Evolutionary conservation across 1,140 invertebrate species (phyloP), one percentile per base, ranked within the genome.

Genomic region (Pogonomyrmex barbatus): DNA sequence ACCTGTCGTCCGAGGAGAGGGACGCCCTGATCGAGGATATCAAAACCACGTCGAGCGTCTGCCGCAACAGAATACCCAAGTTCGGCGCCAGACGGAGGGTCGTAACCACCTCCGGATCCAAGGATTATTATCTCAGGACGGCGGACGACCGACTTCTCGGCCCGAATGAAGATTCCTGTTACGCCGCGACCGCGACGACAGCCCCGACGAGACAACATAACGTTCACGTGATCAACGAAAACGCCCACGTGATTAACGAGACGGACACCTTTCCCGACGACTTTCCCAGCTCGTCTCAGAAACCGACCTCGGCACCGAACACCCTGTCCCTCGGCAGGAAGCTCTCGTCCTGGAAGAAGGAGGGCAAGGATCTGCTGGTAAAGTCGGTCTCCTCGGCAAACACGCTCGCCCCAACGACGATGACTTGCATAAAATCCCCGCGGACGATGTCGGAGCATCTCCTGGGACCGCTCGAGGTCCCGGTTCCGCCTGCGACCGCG

Each of bases 401-500:
- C 91, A 93, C 94, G 89, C 92, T 94, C 84, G 92, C 92, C 10
- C 92, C 93, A 5, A 91, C 90, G n/a, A 93, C 94, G 30, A 95
- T 95, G 94, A 94, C 94, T 8, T 94, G 93, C 87, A 94, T 95
- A 70, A 95, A 95, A 88, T 95, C 94, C 82, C 93, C 95, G 84
- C 88, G 93, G 91, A 91, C 93, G 68, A 94, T 95, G 94, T 95
- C 95, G 87, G 94, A 94, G 91, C 94, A 95, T 92, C 93, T 95
- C 81, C 84, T 95, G 89, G 94, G 92, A 78, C 94, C 94, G 79
- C 77, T 93, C 17, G 94, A 94, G 30, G 78, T 89, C 2, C 93
- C 92, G 14, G 88, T 89, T 24, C 54, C 92, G 0, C 87, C 93
- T 0, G 84, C 90, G 0, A 45, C 93, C 0, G 87, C 79, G 30